Conservation (phyloP, 30 jellyfish, hydroid and myxozoan species). For the Chironex yamaguchii region DNA sequence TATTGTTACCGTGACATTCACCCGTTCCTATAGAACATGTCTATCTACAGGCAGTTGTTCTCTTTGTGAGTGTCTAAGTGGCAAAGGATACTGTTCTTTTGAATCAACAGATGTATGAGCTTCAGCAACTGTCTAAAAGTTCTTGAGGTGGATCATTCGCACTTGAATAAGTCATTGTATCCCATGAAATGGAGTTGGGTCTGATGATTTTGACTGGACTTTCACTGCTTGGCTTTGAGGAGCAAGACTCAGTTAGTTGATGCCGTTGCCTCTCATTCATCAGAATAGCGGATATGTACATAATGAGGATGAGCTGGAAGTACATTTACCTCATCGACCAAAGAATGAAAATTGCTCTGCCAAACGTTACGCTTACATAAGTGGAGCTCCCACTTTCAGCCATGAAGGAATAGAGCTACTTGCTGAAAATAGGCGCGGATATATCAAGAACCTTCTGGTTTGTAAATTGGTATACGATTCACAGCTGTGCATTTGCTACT, state of each 20-base stretch:
- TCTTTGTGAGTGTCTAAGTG: constrained; percentile 12
- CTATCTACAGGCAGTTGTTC: constrained; percentile 27
- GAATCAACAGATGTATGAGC: not conserved
- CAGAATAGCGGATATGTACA: constrained; percentile 25
- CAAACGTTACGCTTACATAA: constrained; percentile 22
- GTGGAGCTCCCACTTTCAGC: constrained; percentile 18
- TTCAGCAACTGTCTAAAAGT: constrained; percentile 8
- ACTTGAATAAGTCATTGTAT: not conserved
- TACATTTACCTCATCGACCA: constrained; percentile 31
- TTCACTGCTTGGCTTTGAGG: constrained; percentile 23
- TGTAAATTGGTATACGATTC: too few relatives aligned
- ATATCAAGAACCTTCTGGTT: too few relatives aligned
- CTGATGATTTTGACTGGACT: not conserved
- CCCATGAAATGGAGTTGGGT: too few relatives aligned
- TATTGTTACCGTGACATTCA: constrained; percentile 1
- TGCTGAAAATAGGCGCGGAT: constrained; percentile 29
- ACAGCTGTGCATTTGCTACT: constrained; percentile 53
- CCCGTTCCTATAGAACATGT: constrained; percentile 16
- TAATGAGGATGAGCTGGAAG: constrained; percentile 15
- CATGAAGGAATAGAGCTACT: constrained; percentile 32
- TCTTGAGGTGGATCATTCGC: constrained; percentile 13
- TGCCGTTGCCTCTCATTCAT: constrained; percentile 17
- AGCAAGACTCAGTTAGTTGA: constrained; percentile 30
- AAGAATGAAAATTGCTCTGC: constrained; percentile 15
- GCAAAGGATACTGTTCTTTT: constrained; percentile 29